Conservation (phyloP, 2,113 vertebrate genomes). For the Lamprotornis superbus region DNA sequence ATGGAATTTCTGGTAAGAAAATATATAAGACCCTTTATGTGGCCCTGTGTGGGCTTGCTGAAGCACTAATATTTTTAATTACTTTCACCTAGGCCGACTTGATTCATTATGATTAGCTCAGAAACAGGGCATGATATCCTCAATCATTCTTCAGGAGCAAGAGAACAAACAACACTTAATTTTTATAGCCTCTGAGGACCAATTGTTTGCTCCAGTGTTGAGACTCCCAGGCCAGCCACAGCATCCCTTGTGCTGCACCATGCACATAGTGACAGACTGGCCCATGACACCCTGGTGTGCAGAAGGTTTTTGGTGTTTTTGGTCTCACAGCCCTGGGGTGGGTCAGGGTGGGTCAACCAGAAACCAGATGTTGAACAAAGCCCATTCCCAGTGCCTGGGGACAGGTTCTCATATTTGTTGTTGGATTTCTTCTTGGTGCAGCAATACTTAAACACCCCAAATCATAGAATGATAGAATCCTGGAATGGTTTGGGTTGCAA, state of each 20-base stretch:
- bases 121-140: not conserved
- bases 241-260: not conserved
- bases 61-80: not conserved
- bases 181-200: not conserved
- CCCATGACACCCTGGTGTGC: accelerated
- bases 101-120: not conserved
- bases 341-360: not conserved
- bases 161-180: not conserved
- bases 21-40: not conserved
- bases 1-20: not conserved
- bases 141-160: not conserved
- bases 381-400: not conserved
- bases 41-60: not conserved
- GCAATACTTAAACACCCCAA: not conserved
- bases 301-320: not conserved
- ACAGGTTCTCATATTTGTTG: not conserved
- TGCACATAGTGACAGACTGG: accelerated
- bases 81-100: not conserved
- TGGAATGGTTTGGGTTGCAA: not conserved
- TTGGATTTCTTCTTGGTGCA: not conserved
- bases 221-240: not conserved
- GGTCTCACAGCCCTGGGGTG: not conserved
- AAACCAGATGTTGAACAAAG: not conserved
- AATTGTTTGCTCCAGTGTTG: not conserved
- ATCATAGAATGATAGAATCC: not conserved